Evolutionary conservation across 1,140 invertebrate species (phyloP).

Genomic region (Matsumurasca onukii): DNA sequence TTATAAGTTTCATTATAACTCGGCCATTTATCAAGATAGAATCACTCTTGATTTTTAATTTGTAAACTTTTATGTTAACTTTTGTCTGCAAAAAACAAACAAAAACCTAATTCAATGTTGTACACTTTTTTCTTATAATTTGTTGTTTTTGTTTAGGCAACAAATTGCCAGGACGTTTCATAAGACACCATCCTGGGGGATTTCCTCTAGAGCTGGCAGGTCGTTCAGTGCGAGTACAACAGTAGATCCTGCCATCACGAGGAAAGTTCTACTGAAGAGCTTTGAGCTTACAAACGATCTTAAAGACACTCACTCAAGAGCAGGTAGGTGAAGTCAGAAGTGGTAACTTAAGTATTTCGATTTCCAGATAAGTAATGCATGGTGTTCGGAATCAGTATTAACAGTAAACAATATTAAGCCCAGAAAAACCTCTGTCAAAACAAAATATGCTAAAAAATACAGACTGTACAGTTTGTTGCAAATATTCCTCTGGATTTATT

Average conservation of each 20-base stretch:
- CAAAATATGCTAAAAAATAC: too few relatives aligned
- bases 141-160: constrained; percentile 56
- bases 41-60: too few relatives aligned
- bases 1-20: too few relatives aligned
- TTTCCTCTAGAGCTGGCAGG: constrained; percentile 60
- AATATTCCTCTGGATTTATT: too few relatives aligned
- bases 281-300: constrained; percentile 56
- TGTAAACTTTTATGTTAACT: too few relatives aligned
- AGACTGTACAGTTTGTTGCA: too few relatives aligned
- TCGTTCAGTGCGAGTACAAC: constrained; percentile 58
- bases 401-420: too few relatives aligned
- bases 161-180: constrained; percentile 64
- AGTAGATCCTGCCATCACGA: constrained; percentile 69
- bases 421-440: too few relatives aligned
- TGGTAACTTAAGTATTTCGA: too few relatives aligned
- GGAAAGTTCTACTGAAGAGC: constrained; percentile 64
- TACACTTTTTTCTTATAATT: constrained; percentile 8
- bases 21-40: too few relatives aligned
- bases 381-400: too few relatives aligned
- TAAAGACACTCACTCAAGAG: constrained; percentile 44
- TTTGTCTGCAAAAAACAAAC: constrained; percentile 23
- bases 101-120: constrained; percentile 12
- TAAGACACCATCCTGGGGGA: constrained; percentile 54
- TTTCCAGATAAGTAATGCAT: too few relatives aligned
- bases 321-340: constrained; percentile 47